Evolutionary conservation across 2,797 vertebrate genomes (phyloP).

Genomic region (Protonibea diacanthus): DNA sequence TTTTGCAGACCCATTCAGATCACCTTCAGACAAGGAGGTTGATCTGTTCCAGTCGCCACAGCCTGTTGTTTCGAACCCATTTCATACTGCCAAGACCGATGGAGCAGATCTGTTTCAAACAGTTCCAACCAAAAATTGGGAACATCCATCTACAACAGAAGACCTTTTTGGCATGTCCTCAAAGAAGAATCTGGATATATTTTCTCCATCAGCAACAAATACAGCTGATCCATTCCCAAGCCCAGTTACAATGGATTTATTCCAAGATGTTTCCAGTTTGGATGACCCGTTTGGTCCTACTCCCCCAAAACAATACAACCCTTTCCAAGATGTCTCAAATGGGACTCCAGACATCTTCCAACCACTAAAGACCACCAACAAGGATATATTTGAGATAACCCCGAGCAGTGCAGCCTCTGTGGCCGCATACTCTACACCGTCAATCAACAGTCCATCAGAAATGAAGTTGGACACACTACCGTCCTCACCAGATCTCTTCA

Average conservation of each 20-base stretch:
- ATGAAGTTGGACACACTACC: background rate
- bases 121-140: background rate
- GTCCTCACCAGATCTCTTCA: constrained; percentile 13
- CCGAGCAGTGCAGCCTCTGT: background rate
- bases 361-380: background rate
- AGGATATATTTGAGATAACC: constrained; percentile 32
- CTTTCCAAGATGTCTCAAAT: constrained; percentile 38
- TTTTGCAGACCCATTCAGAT: constrained; percentile 37
- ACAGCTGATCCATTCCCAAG: constrained; percentile 55
- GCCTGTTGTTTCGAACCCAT: background rate
- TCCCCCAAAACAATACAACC: constrained; percentile 23
- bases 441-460: constrained; percentile 16
- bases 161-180: background rate
- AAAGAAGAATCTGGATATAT: constrained; percentile 21
- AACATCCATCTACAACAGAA: background rate
- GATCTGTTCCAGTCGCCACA: constrained; percentile 26
- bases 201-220: constrained; percentile 42
- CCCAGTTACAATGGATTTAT: constrained; percentile 48
- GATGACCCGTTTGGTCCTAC: constrained; percentile 52
- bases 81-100: background rate
- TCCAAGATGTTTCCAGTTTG: constrained; percentile 47
- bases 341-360: constrained; percentile 63
- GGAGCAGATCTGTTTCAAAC: constrained; percentile 38
- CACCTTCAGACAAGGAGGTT: constrained; percentile 11
- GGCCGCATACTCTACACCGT: background rate